Evolutionary conservation across 2,797 vertebrate species (phyloP).

Genomic region (Threskiornis aethiopicus): DNA sequence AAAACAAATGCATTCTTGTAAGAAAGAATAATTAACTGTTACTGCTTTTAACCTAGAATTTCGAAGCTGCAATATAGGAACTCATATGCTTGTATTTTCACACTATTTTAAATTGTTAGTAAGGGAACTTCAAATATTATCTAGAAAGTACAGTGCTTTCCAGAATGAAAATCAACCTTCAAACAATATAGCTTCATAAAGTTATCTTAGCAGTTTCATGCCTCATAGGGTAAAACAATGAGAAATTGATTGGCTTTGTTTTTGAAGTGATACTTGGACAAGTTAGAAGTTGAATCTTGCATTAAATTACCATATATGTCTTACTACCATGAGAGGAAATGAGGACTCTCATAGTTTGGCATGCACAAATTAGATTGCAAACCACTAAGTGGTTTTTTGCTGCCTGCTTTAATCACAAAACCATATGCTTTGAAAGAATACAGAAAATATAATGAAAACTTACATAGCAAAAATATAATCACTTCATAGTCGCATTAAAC

Average conservation of each 20-base stretch:
- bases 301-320: not conserved
- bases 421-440: not conserved
- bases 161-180: not conserved
- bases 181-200: not conserved
- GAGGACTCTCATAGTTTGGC: not conserved
- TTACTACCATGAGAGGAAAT: not conserved
- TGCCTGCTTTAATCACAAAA: not conserved
- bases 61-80: not conserved
- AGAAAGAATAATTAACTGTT: not conserved
- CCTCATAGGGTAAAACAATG: not conserved
- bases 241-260: not conserved
- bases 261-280: not conserved
- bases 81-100: not conserved
- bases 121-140: not conserved
- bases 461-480: not conserved
- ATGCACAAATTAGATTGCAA: not conserved
- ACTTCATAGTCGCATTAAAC: not conserved
- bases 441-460: not conserved
- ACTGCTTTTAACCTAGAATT: not conserved
- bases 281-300: not conserved
- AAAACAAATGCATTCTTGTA: not conserved
- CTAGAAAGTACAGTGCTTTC: not conserved
- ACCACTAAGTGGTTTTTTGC: not conserved
- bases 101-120: not conserved
- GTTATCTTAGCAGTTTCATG: not conserved